Conservation (phyloP, 2,888 invertebrate species). For the Sarcophaga carnaria region DNA sequence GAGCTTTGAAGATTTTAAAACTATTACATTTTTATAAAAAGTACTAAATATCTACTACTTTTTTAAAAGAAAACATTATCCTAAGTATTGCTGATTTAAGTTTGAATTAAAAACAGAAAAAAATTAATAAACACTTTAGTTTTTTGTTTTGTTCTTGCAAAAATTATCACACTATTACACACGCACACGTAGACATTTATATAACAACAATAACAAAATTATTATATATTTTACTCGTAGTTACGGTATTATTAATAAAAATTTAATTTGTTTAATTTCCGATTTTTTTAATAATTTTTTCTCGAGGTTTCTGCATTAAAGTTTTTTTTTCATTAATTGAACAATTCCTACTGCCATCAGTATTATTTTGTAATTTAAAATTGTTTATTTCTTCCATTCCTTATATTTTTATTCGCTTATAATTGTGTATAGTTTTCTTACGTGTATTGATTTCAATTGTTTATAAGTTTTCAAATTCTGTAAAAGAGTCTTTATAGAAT, state of each 20-base stretch:
- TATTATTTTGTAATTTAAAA: neutral
- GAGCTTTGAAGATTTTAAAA: neutral
- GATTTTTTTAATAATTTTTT: neutral
- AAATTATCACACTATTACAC: conserved; percentile 57
- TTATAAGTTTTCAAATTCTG: conserved; percentile 46
- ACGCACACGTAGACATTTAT: conserved; percentile 54
- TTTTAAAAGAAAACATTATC: neutral
- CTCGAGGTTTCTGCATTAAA: neutral
- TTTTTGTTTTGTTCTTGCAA: neutral
- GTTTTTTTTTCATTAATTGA: conserved; percentile 41
- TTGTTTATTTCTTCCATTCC: neutral
- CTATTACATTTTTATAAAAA: neutral
- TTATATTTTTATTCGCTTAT: conserved; percentile 13
- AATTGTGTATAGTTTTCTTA: conserved; percentile 31
- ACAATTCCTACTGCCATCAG: conserved; percentile 55
- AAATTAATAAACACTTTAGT: conserved; percentile 4
- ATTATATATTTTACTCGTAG: neutral
- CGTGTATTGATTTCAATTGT: conserved; percentile 32
- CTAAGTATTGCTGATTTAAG: neutral
- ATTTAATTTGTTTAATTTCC: neutral
- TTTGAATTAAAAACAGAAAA: neutral
- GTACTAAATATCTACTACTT: neutral
- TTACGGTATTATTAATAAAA: conserved; percentile 13
- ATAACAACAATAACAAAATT: conserved; percentile 55
- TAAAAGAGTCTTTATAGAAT: conserved; percentile 52